Percentiles rank a stretch among this genome's conserved stretches.
Evolutionary conservation across 2,113 vertebrate genomes (phyloP).

Genomic region (Probosciger aterrimus): DNA sequence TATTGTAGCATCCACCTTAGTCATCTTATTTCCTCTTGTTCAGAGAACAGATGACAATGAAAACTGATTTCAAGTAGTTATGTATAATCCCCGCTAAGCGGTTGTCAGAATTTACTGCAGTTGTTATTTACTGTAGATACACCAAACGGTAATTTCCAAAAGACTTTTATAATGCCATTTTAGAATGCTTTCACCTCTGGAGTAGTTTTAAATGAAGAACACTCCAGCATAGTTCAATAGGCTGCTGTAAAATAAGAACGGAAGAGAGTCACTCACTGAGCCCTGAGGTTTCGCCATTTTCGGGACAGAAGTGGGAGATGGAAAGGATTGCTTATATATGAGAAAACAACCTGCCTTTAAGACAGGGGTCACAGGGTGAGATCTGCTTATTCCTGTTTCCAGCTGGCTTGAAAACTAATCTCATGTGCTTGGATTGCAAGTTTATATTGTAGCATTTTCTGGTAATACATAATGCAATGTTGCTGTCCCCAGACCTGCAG

Average conservation of each 20-base stretch:
- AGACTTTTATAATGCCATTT: neutral
- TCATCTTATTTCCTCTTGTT: neutral
- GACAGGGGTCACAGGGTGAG: neutral
- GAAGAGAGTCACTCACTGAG: neutral
- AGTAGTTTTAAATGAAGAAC: neutral
- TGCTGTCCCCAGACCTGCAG: neutral
- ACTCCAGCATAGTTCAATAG: neutral
- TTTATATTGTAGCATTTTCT: neutral
- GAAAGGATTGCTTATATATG: neutral
- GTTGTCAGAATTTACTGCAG: neutral
- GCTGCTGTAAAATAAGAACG: neutral
- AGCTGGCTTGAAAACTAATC: neutral
- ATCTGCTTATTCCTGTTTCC: neutral
- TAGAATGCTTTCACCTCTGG: neutral
- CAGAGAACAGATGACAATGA: neutral
- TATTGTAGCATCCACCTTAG: neutral
- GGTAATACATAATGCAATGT: neutral
- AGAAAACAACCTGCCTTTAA: neutral
- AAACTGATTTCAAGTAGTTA: neutral
- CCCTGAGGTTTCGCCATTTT: neutral
- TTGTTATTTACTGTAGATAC: neutral
- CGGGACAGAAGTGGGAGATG: neutral
- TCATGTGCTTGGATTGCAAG: neutral
- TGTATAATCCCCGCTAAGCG: neutral
- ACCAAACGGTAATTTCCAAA: neutral